phyloP scores from a whole-genome alignment of 2,113 vertebrate genomes.

The Pollimyrus isidori region DNA sequence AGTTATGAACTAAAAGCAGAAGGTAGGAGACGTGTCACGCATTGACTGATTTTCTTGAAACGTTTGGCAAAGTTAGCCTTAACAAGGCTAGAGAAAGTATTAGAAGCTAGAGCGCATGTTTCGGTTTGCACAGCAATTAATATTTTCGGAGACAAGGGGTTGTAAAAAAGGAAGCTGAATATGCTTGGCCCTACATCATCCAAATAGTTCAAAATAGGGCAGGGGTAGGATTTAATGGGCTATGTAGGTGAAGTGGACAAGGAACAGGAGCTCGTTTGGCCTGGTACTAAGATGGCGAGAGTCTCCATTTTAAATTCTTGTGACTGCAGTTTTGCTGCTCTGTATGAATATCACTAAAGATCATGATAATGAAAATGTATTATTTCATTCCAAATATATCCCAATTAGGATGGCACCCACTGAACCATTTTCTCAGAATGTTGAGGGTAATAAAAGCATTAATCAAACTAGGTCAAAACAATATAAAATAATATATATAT shows the following conservation, averaged over 20 bases:
- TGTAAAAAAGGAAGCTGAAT: neutral
- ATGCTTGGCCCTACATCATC: neutral
- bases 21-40: neutral
- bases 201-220: neutral
- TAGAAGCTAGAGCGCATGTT: neutral
- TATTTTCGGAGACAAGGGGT: neutral
- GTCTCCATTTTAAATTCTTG: neutral
- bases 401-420: neutral
- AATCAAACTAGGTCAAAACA: slow-evolving; percentile 4
- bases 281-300: too few relatives aligned
- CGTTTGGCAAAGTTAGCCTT: neutral
- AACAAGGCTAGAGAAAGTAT: neutral
- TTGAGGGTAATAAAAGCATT: neutral
- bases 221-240: neutral
- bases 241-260: neutral
- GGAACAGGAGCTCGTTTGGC: neutral
- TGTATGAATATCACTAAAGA: neutral
- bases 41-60: neutral
- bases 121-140: neutral
- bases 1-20: neutral
- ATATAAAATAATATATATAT: neutral
- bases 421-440: neutral
- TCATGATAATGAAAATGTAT: neutral
- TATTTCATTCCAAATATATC: neutral
- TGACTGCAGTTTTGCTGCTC: neutral